Percentiles rank a stretch among this genome's conserved stretches.
These are phyloP conservation scores for Gallinago paraguaiae DNA, from an alignment of 2,113 vertebrate species.

Conservation along the genomic window DNA sequence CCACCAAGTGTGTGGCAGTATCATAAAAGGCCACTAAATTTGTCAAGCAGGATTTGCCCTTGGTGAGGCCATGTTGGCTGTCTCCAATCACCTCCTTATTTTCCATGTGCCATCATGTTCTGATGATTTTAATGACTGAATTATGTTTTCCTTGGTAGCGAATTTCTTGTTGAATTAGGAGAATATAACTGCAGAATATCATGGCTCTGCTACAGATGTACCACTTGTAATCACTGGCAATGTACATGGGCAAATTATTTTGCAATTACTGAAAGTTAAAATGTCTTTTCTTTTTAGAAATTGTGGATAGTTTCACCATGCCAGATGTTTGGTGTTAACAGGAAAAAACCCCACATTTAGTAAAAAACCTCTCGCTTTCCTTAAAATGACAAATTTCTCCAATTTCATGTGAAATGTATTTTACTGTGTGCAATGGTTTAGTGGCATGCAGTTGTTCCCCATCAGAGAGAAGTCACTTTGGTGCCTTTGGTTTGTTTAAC, in stretches of 20 bases:
- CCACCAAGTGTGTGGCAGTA: no score
- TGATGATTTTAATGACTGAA: neutral
- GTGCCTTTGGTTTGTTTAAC: neutral
- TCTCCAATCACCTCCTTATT: no score
- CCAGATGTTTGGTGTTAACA: neutral
- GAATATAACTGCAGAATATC: neutral
- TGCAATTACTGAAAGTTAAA: neutral
- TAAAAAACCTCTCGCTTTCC: neutral
- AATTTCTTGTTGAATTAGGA: neutral
- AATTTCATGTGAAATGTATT: neutral
- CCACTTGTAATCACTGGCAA: neutral
- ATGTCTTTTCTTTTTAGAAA: neutral
- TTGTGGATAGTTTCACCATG: neutral
- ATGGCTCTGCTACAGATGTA: neutral
- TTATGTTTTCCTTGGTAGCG: neutral
- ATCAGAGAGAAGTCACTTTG: neutral
- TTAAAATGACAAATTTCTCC: neutral
- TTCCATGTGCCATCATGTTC: neutral
- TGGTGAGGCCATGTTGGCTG: no score
- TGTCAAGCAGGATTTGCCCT: no score
- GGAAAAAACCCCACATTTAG: fast-evolving
- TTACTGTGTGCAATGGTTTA: neutral
- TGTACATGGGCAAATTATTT: neutral
- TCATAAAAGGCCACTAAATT: no score
- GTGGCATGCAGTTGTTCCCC: neutral